Conservation (phyloP, 2,797 vertebrate species). For the Enteromius argenteus region DNA sequence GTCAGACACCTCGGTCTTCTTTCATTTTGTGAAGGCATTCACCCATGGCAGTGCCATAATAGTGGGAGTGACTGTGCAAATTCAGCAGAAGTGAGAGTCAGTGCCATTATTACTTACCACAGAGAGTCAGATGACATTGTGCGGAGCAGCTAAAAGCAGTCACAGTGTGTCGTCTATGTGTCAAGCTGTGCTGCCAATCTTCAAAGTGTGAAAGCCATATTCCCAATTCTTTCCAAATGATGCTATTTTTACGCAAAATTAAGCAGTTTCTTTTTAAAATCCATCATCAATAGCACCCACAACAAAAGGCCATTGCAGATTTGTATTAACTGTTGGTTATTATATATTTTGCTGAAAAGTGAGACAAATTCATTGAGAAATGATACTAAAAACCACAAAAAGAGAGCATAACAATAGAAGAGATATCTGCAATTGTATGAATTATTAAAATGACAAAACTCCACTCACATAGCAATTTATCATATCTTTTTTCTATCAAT, state of each 20-base stretch:
- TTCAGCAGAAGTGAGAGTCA: slow-evolving; percentile 34
- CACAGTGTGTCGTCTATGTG: slow-evolving; percentile 23
- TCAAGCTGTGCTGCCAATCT: slow-evolving; percentile 23
- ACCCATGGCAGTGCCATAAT: slow-evolving; percentile 41
- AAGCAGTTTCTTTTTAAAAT: slow-evolving; percentile 1
- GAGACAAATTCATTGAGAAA: not conserved
- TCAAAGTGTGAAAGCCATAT: slow-evolving; percentile 10
- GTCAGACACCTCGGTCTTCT: slow-evolving; percentile 21
- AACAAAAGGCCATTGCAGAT: not conserved
- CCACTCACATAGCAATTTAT: not conserved
- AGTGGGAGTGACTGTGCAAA: slow-evolving; percentile 36
- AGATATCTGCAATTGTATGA: not conserved
- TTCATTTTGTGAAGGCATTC: slow-evolving; percentile 30
- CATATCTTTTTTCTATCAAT: not conserved
- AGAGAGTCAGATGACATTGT: slow-evolving; percentile 49
- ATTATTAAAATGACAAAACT: not conserved
- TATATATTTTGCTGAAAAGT: not conserved
- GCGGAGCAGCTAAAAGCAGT: slow-evolving; percentile 52
- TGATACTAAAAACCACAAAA: not conserved
- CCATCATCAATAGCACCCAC: not conserved
- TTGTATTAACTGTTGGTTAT: not conserved
- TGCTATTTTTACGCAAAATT: not conserved
- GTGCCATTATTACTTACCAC: slow-evolving; percentile 27
- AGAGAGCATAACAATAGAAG: not conserved
- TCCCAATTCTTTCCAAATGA: slow-evolving; percentile 5